These are phyloP conservation scores for Eueides isabella DNA, from an alignment of 1,140 invertebrate species.

Conservation along the genomic window DNA sequence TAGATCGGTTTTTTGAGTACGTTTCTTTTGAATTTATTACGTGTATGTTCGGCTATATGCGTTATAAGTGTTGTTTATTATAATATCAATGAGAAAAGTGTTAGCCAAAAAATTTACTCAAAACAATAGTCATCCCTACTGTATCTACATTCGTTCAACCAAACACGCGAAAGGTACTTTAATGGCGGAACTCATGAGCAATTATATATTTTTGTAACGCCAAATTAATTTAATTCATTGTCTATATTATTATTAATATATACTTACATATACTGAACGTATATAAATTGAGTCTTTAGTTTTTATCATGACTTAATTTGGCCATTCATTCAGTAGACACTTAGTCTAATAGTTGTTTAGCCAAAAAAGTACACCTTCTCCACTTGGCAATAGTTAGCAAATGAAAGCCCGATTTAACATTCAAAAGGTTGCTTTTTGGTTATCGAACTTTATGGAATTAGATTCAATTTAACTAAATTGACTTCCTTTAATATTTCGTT, in stretches of 20 bases:
- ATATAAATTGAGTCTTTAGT: neutral
- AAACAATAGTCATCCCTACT: constrained; percentile 64
- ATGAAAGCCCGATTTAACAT: neutral
- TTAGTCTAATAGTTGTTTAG: neutral
- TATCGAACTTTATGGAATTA: constrained; percentile 52
- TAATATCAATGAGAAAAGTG: constrained; percentile 64
- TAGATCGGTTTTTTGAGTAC: constrained; percentile 77
- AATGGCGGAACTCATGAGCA: constrained; percentile 47
- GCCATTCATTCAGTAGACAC: neutral
- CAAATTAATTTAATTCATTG: constrained; percentile 48
- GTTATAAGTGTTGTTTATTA: constrained; percentile 62
- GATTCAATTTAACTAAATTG: constrained; percentile 75
- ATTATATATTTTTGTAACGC: constrained; percentile 47
- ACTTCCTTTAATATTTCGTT: constrained; percentile 78
- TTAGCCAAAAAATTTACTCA: constrained; percentile 62
- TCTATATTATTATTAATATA: constrained; percentile 50
- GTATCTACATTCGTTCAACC: constrained; percentile 11
- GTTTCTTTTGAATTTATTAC: constrained; percentile 69
- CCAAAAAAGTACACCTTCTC: neutral
- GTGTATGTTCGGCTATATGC: constrained; percentile 49
- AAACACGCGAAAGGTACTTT: constrained; percentile 63
- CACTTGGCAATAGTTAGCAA: neutral
- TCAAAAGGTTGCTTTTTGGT: neutral
- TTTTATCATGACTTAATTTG: neutral
- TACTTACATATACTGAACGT: neutral